Evolutionary conservation across 2,797 vertebrate genomes (phyloP).

Genomic region (Hybognathus amarus): DNA sequence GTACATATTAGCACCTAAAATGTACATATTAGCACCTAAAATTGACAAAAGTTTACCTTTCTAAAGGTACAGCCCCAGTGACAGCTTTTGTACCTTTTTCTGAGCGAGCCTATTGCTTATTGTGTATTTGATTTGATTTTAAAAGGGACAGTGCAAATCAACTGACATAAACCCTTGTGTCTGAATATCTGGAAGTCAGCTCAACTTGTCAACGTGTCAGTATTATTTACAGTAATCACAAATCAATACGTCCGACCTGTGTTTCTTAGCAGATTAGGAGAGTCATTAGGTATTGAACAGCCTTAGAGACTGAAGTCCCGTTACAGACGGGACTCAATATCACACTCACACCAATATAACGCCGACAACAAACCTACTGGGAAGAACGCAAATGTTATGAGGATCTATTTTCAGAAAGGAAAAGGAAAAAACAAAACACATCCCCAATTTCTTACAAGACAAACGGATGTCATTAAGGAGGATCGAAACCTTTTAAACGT

Average conservation of each 20-base stretch:
- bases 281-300: conserved; percentile 62
- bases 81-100: too few species aligned
- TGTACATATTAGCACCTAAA: too few species aligned
- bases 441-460: too few species aligned
- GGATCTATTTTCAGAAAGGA: background rate
- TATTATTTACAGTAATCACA: conserved; percentile 60
- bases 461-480: background rate
- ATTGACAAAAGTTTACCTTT: too few species aligned
- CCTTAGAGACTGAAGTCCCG: conserved; percentile 30
- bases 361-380: background rate
- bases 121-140: background rate
- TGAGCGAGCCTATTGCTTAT: background rate
- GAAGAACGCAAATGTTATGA: background rate
- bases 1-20: too few species aligned
- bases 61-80: too few species aligned
- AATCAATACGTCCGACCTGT: conserved; percentile 56
- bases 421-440: background rate
- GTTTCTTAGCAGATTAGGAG: conserved; percentile 53
- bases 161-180: background rate
- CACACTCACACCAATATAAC: background rate
- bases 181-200: conserved; percentile 46
- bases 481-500: conserved; percentile 1
- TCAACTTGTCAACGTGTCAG: conserved; percentile 40
- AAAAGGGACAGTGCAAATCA: background rate
- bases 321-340: conserved; percentile 30